Evolutionary conservation across 2,797 vertebrate genomes (phyloP), one percentile per base, ranked within the genome.

Genomic region (Phrynocephalus forsythii): DNA sequence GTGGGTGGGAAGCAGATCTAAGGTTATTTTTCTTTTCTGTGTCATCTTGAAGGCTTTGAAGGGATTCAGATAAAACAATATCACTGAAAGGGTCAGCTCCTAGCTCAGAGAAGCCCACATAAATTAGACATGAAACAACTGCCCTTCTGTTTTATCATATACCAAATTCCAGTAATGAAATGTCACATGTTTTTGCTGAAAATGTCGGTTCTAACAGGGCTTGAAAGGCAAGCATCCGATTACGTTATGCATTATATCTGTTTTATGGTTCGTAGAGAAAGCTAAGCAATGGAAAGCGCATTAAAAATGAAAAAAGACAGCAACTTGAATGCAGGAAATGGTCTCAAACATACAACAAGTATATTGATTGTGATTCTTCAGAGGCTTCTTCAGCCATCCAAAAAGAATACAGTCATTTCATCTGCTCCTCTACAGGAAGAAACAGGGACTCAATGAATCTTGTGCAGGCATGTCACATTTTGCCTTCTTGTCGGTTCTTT

Each of bases 171-270:
- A 33, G 48, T 52, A 52, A 86, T 79, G 68, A 79, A 79, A 71
- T 71, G 66, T 26, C 76, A 56, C 18, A 60, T n/a, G 8, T 20
- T 67, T 63, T 56, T 33, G 26, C 84, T 52, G 76, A 69, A 84
- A 86, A 86, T 63, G 22, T 28, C 78, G 30, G 20, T 69, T 86
- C 79, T 79, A 56, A 71, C 15, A n/a, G 16, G 9, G 60, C 24
- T 85, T 85, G 76, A 85, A 77, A 85, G 48, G 26, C 85, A 71
- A 86, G 67, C 16, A 86, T 86, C 38, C 26, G 30, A 86, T 56
- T 86, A 48, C 33, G 38, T 44, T 80, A 56, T 68, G 38, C 20
- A 80, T 72, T 60, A 67, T 33, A 33, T 50, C 76, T 79, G 30
- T 60, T 86, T 80, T 80, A 63, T 28, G 69, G 67, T 79, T 79